Conservation (phyloP, 2,113 vertebrate genomes). For the Turnix velox region DNA sequence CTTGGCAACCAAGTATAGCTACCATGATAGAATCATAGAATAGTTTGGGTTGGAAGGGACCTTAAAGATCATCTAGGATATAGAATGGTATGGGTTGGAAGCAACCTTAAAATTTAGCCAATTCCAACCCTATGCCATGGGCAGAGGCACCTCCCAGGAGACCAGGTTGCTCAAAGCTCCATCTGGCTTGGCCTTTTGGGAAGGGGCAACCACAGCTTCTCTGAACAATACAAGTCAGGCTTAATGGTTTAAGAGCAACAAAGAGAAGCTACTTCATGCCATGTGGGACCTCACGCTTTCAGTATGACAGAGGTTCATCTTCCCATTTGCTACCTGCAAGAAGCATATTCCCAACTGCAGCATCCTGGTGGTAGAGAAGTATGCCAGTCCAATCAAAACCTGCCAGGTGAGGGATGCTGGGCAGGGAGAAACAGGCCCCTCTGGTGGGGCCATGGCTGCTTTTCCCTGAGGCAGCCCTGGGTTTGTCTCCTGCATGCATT, state of each 20-base stretch:
- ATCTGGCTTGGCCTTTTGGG: too few species aligned
- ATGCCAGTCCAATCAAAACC: fast-evolving
- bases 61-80: too few species aligned
- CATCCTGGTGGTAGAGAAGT: fast-evolving
- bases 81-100: too few species aligned
- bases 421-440: fast-evolving
- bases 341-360: fast-evolving
- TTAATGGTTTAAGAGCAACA: fast-evolving
- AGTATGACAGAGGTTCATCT: not conserved
- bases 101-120: too few species aligned
- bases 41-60: too few species aligned
- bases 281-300: fast-evolving
- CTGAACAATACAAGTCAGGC: not conserved
- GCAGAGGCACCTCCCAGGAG: too few species aligned
- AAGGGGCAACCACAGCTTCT: too few species aligned
- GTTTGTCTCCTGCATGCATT: fast-evolving
- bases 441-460: fast-evolving
- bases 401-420: not conserved
- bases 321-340: fast-evolving
- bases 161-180: too few species aligned
- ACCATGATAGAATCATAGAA: not conserved
- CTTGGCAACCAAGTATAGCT: not conserved
- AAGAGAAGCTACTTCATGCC: not conserved
- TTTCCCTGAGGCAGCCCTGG: not conserved
- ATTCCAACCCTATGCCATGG: too few species aligned